A percentile compares a stretch with the other conserved stretches of the same genome.
These are phyloP conservation scores for Labroides dimidiatus DNA, from an alignment of 2,797 vertebrate genomes.

Conservation along the genomic window DNA sequence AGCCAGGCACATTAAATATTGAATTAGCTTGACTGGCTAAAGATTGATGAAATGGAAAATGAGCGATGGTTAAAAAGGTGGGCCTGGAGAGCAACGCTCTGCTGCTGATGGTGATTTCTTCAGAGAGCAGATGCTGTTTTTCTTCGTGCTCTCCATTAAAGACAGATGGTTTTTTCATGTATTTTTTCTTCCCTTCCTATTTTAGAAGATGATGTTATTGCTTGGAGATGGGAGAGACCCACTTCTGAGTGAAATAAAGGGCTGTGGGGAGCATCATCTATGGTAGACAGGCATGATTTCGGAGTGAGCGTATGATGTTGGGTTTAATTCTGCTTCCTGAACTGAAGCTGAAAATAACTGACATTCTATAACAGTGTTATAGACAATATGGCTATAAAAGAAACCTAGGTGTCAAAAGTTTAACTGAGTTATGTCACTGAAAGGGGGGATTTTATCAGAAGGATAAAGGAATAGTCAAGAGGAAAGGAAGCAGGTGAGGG, in stretches of 20 bases:
- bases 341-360: neutral
- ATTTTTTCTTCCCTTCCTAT: slow-evolving; percentile 17
- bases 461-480: neutral
- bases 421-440: neutral
- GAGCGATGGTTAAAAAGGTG: slow-evolving; percentile 7
- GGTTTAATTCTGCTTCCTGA: neutral
- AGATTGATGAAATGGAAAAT: slow-evolving; percentile 69
- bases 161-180: slow-evolving; percentile 42
- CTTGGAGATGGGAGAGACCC: slow-evolving; percentile 16
- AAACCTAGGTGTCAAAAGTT: too few relatives aligned
- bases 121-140: slow-evolving; percentile 57
- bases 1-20: slow-evolving; percentile 53
- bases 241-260: slow-evolving; percentile 20
- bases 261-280: neutral
- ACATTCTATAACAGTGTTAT: neutral
- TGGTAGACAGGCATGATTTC: neutral
- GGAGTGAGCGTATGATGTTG: neutral
- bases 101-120: slow-evolving; percentile 30
- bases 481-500: too few relatives aligned
- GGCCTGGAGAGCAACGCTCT: slow-evolving; percentile 6
- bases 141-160: slow-evolving; percentile 10
- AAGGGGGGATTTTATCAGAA: too few relatives aligned
- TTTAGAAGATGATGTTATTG: slow-evolving; percentile 35
- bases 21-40: slow-evolving; percentile 57
- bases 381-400: neutral